A percentile compares a stretch with the other conserved stretches of the same genome.
Conservation (phyloP, 2,113 vertebrate genomes). For the Scolopax mira region DNA sequence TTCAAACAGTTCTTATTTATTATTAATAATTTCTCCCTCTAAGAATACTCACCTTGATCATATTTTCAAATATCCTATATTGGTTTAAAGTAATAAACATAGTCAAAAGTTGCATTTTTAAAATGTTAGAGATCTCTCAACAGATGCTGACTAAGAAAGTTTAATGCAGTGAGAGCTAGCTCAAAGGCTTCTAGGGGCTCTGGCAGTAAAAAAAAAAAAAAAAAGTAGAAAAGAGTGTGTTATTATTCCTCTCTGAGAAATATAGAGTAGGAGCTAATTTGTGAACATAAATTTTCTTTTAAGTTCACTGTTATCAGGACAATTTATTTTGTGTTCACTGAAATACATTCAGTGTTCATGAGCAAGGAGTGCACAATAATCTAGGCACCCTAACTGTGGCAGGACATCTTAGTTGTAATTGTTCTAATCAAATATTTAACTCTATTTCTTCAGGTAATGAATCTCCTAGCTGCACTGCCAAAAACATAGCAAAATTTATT, state of each 20-base stretch:
- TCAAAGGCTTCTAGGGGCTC: not conserved
- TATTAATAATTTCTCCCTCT: not conserved
- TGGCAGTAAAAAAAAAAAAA: not conserved
- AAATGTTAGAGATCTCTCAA: not conserved
- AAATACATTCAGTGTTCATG: conserved; percentile 3
- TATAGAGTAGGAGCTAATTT: not conserved
- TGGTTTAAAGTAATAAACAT: not conserved
- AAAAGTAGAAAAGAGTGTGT: not conserved
- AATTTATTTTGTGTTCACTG: conserved; percentile 39
- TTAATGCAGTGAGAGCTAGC: not conserved
- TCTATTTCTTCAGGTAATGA: conserved; percentile 34
- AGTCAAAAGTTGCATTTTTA: not conserved
- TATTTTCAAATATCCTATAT: not conserved
- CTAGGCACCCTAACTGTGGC: conserved; percentile 38
- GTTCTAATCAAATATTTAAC: conserved; percentile 65
- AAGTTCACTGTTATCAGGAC: conserved; percentile 1
- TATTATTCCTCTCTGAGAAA: not conserved
- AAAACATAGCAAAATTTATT: not conserved
- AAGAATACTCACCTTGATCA: not conserved
- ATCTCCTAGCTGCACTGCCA: conserved; percentile 24
- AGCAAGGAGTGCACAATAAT: conserved; percentile 42
- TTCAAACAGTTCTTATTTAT: not conserved
- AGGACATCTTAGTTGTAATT: conserved; percentile 43
- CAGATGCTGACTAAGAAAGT: not conserved
- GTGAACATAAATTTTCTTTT: not conserved